Percentiles rank a stretch among this genome's conserved stretches.
Evolutionary conservation across 37 sponge, comb jelly and placozoan genomes (phyloP).

Genomic region (Mnemiopsis leidyi): DNA sequence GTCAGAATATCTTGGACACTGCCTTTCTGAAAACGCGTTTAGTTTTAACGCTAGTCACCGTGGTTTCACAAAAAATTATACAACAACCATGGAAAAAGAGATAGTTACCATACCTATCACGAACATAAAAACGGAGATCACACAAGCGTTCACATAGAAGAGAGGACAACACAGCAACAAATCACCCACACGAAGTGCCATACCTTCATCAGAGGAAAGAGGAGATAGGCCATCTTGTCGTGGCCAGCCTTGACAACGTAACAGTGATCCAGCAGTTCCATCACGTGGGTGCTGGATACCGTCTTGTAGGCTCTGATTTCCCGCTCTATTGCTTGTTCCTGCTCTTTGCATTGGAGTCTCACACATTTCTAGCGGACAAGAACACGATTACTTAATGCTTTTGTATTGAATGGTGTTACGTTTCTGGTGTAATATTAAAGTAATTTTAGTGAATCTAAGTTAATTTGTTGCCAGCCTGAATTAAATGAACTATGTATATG

Average conservation of each 20-base stretch:
- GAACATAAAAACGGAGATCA: no score
- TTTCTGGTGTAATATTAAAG: neutral
- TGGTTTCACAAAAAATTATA: no score
- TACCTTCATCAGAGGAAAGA: constrained; percentile 22
- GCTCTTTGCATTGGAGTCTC: constrained; percentile 77
- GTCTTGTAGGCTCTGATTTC: constrained; percentile 71
- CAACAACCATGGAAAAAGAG: no score
- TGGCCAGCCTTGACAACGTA: neutral
- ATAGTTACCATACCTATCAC: no score
- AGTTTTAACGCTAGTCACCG: no score
- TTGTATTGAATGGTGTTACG: neutral
- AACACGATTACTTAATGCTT: neutral
- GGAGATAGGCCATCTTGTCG: constrained; percentile 46
- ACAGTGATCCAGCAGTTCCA: constrained; percentile 69
- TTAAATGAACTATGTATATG: neutral
- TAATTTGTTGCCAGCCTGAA: no score
- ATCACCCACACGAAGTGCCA: no score
- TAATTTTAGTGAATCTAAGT: neutral
- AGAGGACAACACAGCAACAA: no score
- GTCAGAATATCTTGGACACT: constrained; percentile 79
- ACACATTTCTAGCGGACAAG: constrained; percentile 72
- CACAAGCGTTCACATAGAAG: no score
- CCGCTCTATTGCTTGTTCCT: constrained; percentile 70
- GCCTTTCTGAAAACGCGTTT: constrained; percentile 73
- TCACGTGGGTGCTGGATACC: constrained; percentile 70